Base-by-base conservation (phyloP, 2,797 vertebrate genomes). In the Platyrinchus mystaceus region DNA sequence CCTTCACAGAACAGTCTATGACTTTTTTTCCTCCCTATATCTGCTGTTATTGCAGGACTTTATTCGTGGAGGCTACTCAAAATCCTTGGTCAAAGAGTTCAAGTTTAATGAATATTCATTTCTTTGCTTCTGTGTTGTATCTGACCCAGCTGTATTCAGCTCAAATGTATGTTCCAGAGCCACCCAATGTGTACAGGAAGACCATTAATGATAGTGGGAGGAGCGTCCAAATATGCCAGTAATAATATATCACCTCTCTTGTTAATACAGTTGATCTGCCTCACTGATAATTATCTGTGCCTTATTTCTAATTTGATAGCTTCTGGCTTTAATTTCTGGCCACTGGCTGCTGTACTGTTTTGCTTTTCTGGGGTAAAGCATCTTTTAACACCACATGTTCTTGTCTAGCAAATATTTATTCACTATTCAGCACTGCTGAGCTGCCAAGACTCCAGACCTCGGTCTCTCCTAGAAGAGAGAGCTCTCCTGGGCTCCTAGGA, bases 301-400 rank as follows among this genome's bases (percentile, higher is more conserved):
- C 95, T 97, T 95, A 86, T 91, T 94, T 94, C 67, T 82, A 37
- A 85, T 86, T 89, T 76, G 34, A 67, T 63, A 73, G 55, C 49
- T 68, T 84, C 70, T 88, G 73, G 27, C 56, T 95, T 92, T 89
- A 44, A 46, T 87, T 87, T 92, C 68, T 39, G 79, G 71, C 44
- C 36, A 27, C 34, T 66, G 56, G 32, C 41, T 90, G 59, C 52
- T 79, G 71, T 88, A 67, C 55, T 26, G 79, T 91, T 88, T 90
- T 86, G 44, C 10, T 91, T 26, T 86, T 78, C 47, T 77, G 60
- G 47, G 50, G 88, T 89, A 95, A 93, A 91, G 41, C 59, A 73
- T 87, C 74, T 89, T 84, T 56, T 73, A 75, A 73, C 49, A 60
- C 47, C 34, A 41, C 16, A 10, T 24, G 15, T 73, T 82, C 71